phyloP scores from a whole-genome alignment of 2,888 invertebrate species.

The Meteorus colon region DNA sequence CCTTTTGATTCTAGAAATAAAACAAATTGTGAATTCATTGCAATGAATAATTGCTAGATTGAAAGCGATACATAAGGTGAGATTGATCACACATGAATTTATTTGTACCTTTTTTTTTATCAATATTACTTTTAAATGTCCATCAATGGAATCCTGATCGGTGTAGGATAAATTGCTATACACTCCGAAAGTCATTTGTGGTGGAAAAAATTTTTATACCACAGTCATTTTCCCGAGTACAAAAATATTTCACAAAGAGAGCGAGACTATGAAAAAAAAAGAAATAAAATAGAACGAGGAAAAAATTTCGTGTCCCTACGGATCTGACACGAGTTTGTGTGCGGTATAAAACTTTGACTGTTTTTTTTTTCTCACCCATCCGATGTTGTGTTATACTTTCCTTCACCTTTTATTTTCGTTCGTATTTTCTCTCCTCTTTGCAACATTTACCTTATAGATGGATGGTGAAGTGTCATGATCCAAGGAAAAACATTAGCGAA shows the following conservation, averaged over 20 bases:
- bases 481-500: constrained; percentile 13
- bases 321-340: constrained; percentile 4
- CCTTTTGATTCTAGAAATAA: too few species aligned
- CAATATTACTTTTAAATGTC: neutral
- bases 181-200: neutral
- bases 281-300: neutral
- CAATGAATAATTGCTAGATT: neutral
- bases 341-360: constrained; percentile 1
- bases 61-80: too few species aligned
- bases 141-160: neutral
- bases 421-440: neutral
- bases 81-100: neutral
- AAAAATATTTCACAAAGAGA: neutral
- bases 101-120: neutral
- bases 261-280: neutral
- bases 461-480: constrained; percentile 23
- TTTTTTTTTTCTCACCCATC: neutral
- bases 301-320: neutral
- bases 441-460: constrained; percentile 26
- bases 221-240: neutral
- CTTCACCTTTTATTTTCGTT: neutral
- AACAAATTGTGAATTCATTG: neutral
- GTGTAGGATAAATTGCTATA: neutral
- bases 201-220: neutral
- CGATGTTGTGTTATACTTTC: neutral